Evolutionary conservation across 2,888 invertebrate genomes (phyloP), one percentile per base, ranked within the genome.

Genomic region (Drosophila flavopinicola): DNA sequence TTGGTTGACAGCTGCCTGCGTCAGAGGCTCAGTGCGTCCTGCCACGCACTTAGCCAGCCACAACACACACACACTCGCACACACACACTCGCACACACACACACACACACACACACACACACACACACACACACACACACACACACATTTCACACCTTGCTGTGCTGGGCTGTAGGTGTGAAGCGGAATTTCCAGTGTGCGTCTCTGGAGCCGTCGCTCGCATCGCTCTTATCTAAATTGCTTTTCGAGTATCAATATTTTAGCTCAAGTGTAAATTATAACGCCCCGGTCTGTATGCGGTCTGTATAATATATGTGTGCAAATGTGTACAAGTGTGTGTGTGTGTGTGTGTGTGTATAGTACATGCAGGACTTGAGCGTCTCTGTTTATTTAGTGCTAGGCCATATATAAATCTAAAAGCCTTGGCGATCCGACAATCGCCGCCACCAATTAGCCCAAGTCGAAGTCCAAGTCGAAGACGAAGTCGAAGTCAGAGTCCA

Each of bases 191-290:
- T 89, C 87, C 75, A 87, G 86, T 87, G 82, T 80, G 67, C 17
- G 47, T 38, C 47, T 42, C n/a, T 15, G 44, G 44, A 44, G 23
- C 54, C 51, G 49, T 68, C 73, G 60, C 58, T 68, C 73, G 60
- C 58, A 54, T 59, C 54, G 60, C 64, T 20, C 88, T 88, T 88
- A 88, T 88, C 88, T 88, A 88, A 88, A 89, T 88, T 89, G 87
- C 89, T 88, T 88, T 88, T 87, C 78, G 88, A 89, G 89, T 88
- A 89, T 88, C 88, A 88, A 89, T 88, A 88, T 88, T 89, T 88
- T 89, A 89, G 85, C 87, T 89, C 88, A 88, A 89, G 88, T 89
- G 88, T 88, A 85, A 83, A 83, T 84, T 86, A 84, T 86, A 85
- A 75, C 77, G 75, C 78, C 67, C 56, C 30, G 20, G 65, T 66